Conservation (phyloP, 2,797 vertebrate genomes). For the Otolemur crassicaudatus region DNA sequence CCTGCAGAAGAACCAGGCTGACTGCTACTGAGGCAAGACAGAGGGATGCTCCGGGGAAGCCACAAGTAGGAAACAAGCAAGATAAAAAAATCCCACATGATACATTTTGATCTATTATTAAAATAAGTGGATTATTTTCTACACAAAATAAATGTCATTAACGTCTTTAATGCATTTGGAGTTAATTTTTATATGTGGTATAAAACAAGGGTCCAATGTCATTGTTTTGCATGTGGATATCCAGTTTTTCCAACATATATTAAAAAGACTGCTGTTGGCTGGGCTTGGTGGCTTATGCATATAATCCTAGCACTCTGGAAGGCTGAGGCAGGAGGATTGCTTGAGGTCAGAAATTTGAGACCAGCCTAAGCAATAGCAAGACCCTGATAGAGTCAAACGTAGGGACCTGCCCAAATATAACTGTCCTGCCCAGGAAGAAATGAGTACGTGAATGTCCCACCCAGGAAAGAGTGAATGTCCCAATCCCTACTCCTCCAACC, state of each 20-base stretch:
- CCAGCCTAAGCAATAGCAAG: too few relatives aligned
- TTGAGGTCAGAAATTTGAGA: too few relatives aligned
- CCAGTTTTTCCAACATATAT: background rate
- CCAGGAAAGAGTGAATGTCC: too few relatives aligned
- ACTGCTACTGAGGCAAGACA: constrained; percentile 89
- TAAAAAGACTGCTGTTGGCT: background rate
- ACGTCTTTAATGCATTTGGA: background rate
- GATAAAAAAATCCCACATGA: too few relatives aligned
- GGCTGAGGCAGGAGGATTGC: too few relatives aligned
- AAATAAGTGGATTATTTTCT: constrained; percentile 53
- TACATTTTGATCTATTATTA: background rate
- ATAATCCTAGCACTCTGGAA: too few relatives aligned
- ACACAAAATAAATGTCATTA: background rate
- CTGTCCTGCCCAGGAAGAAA: too few relatives aligned
- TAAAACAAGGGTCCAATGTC: background rate
- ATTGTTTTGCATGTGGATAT: background rate
- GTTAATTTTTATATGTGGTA: background rate
- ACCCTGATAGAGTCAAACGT: too few relatives aligned
- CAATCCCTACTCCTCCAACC: too few relatives aligned
- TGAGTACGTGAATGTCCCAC: too few relatives aligned
- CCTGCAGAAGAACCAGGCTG: constrained; percentile 87
- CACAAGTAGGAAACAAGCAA: background rate
- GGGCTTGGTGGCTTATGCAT: too few relatives aligned
- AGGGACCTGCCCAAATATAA: too few relatives aligned
- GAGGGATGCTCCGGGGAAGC: background rate